A percentile compares a stretch with the other conserved stretches of the same genome.
Conservation (phyloP, 2,888 invertebrate species). For the Zygothrica quintamaculata region DNA sequence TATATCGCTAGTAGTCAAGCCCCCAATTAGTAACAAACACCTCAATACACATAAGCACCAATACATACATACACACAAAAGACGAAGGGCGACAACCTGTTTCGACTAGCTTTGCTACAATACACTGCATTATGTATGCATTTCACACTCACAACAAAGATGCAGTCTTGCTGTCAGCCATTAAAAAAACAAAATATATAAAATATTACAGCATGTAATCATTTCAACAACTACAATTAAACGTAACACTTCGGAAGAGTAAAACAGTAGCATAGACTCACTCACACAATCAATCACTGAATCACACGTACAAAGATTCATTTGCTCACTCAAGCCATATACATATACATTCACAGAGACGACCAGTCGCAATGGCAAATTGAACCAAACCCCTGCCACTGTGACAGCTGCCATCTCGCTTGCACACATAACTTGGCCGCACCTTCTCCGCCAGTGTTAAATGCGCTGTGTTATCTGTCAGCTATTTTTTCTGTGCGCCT, state of each 20-base stretch:
- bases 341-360: conserved; percentile 56
- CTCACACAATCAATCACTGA: conserved; percentile 4
- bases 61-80: not conserved
- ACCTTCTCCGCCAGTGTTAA: conserved; percentile 65
- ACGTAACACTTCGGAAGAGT: conserved; percentile 29
- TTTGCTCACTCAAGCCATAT: conserved; percentile 14
- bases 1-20: conserved; percentile 35
- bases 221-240: conserved; percentile 32
- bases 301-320: conserved; percentile 1
- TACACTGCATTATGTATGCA: not conserved
- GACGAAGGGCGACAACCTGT: conserved; percentile 44
- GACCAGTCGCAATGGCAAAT: conserved; percentile 69
- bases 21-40: conserved; percentile 31
- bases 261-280: conserved; percentile 25
- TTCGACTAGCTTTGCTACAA: conserved; percentile 19
- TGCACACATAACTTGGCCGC: conserved; percentile 48
- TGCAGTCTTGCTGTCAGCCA: conserved; percentile 8
- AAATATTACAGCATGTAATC: conserved; percentile 33
- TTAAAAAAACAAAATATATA: conserved; percentile 12
- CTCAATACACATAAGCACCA: not conserved
- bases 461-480: conserved; percentile 48
- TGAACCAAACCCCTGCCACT: conserved; percentile 73
- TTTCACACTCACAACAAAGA: conserved; percentile 9
- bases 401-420: conserved; percentile 62
- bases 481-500: conserved; percentile 78